Conservation (phyloP, 1,140 invertebrate species). For the Eriosoma lanigerum region DNA sequence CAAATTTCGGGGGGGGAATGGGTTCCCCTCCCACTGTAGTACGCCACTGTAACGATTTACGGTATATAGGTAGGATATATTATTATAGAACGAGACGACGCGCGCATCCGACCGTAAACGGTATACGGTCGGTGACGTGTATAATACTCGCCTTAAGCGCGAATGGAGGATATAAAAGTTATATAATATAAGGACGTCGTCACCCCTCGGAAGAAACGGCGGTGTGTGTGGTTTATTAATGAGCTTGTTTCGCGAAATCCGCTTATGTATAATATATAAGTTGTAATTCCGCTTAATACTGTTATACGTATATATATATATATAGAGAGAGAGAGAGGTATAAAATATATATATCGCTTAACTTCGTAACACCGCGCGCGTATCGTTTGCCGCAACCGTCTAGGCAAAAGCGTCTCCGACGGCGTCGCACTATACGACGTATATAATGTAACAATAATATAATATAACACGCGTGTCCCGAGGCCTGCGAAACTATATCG, state of each 20-base stretch:
- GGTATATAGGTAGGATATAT: no score
- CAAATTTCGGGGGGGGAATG: no score
- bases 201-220: background rate
- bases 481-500: background rate
- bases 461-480: background rate
- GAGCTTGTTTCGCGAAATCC: conserved; percentile 38
- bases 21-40: no score
- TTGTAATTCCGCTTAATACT: no score
- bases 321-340: background rate
- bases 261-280: background rate
- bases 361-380: background rate
- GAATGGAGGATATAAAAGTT: conserved; percentile 1
- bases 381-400: background rate
- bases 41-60: no score
- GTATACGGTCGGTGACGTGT: conserved; percentile 11
- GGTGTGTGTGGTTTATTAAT: conserved; percentile 47
- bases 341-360: background rate
- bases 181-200: conserved; percentile 3
- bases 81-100: background rate
- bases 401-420: no score
- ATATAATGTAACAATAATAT: no score
- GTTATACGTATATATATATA: background rate
- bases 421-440: no score
- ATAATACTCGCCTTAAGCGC: background rate
- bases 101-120: conserved; percentile 29